Percentiles rank a stretch among this genome's conserved stretches.
phyloP scores from a whole-genome alignment of 2,797 vertebrate genomes.

The Leptoclinus maculatus region DNA sequence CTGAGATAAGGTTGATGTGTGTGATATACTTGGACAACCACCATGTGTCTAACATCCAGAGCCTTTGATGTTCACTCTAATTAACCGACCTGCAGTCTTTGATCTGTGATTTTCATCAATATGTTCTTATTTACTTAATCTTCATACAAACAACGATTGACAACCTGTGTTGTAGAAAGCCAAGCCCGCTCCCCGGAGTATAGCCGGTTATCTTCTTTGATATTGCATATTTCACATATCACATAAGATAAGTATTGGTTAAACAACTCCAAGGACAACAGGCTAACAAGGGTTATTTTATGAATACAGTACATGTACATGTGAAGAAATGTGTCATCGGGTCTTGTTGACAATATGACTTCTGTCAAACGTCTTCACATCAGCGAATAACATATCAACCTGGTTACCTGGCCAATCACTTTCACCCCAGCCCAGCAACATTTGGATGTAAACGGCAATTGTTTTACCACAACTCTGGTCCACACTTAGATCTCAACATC shows the following conservation, averaged over 20 bases:
- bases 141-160: conserved; percentile 22
- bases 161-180: conserved; percentile 18
- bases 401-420: not conserved
- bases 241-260: not conserved
- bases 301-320: not conserved
- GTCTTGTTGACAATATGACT: not conserved
- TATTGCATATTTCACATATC: conserved; percentile 13
- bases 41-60: conserved; percentile 12
- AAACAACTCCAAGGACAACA: conserved; percentile 4
- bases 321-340: not conserved
- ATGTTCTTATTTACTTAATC: conserved; percentile 29
- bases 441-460: not conserved
- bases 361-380: not conserved
- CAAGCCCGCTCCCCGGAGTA: conserved; percentile 1
- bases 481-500: not conserved
- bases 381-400: not conserved
- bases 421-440: not conserved
- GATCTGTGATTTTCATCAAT: conserved; percentile 60
- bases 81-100: conserved; percentile 61
- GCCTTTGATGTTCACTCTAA: conserved; percentile 65
- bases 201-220: conserved; percentile 20
- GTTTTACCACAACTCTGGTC: not conserved
- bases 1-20: conserved; percentile 26
- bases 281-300: not conserved
- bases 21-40: conserved; percentile 30